Base-by-base conservation (phyloP, 1,140 invertebrate genomes). In the Calephelis virginiensis region DNA sequence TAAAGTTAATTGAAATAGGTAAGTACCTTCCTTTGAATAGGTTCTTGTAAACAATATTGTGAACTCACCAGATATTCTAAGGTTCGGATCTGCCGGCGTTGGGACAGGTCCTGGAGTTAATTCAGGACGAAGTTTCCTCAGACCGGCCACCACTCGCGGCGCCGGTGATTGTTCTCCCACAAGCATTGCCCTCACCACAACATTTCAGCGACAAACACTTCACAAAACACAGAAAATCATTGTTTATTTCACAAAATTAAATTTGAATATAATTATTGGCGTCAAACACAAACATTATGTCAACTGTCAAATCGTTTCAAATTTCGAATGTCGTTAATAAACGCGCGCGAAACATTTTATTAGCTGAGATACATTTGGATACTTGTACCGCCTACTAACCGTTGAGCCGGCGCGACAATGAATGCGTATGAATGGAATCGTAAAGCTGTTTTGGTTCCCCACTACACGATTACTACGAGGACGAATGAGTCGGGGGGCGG, bases 101-200 rank as follows among this genome's bases (percentile, higher is more conserved):
- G 84, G 85, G 37, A 87, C 72, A 63, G 88, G 88, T 71, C 83
- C 88, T 62, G 88, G 88, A 60, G 88, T 89, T 60, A 90, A 68
- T 71, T 90, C 86, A 43, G 88, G 88, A 48, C 83, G 80, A 61
- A 90, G 82, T 77, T 90, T 90, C 71, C 85, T 82, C 69, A 90
- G 76, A 67, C 88, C 88, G 82, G 86, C 88, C 82, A 90, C 88
- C 88, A 90, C 88, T 62, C 88, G 84, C 68, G 88, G 88, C 72
- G 88, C 88, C 84, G 86, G 86, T 65, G 88, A 86, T 71, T 86
- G 88, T 75, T 90, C 88, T 38, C 88, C 85, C 77, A 90, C 84
- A 74, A 90, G 85, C 88, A 90, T 90, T 74, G 75, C 85, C 80
- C 66, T 83, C 81, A 83, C 73, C 77, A 86, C 79, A 82, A 83